phyloP scores from a whole-genome alignment of 1,140 invertebrate genomes.

The Drosophila setifemur region DNA sequence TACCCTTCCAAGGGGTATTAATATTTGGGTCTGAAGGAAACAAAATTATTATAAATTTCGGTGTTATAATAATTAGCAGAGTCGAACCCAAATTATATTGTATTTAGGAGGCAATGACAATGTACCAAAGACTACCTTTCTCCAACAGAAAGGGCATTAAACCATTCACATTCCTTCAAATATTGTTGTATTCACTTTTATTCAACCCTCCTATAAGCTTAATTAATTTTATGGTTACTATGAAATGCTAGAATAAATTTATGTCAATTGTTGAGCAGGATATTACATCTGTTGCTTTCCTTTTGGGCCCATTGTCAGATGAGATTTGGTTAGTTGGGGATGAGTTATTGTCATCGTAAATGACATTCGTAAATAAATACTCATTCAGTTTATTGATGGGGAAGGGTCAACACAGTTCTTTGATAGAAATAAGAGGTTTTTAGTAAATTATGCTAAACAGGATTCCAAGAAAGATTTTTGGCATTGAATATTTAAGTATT shows the following conservation, averaged over 20 bases:
- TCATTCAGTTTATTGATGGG: constrained; percentile 8
- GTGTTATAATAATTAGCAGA: too few relatives aligned
- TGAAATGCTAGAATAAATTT: constrained; percentile 48
- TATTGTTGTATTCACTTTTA: background rate
- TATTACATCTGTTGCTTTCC: constrained; percentile 3
- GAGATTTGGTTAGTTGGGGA: constrained; percentile 37
- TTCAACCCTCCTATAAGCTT: constrained; percentile 13
- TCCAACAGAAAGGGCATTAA: too few relatives aligned
- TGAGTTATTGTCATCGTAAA: constrained; percentile 13
- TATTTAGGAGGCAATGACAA: too few relatives aligned
- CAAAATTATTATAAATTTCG: too few relatives aligned
- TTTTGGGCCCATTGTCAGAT: constrained; percentile 7
- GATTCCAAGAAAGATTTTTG: background rate
- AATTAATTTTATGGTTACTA: constrained; percentile 55
- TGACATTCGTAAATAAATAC: background rate
- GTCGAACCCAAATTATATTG: too few relatives aligned
- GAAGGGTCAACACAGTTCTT: background rate
- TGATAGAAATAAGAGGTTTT: background rate
- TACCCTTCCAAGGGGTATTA: too few relatives aligned
- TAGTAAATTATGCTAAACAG: background rate
- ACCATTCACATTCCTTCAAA: too few relatives aligned
- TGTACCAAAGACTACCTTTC: too few relatives aligned
- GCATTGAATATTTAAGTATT: constrained; percentile 5
- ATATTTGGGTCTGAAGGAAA: too few relatives aligned
- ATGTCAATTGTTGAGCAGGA: constrained; percentile 44